Conservation (phyloP, 2,113 vertebrate genomes). For the Morone saxatilis region DNA sequence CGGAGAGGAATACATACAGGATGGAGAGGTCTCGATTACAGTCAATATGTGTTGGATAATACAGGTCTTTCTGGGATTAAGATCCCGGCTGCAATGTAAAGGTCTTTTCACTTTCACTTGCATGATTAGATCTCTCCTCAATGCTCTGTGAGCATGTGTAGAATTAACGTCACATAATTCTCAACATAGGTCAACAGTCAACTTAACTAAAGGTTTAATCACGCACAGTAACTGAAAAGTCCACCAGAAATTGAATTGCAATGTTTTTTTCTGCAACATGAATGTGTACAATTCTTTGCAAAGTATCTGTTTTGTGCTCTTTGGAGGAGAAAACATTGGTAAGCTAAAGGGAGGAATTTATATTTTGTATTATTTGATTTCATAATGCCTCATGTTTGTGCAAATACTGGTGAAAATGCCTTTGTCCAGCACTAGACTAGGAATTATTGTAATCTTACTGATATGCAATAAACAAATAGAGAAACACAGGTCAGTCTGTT, state of each 20-base stretch:
- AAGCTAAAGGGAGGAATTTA: neutral
- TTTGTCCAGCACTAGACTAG: neutral
- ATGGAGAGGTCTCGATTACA: too few species aligned
- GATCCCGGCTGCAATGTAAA: too few species aligned
- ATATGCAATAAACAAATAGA: too few species aligned
- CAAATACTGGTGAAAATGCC: neutral
- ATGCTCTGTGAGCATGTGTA: neutral
- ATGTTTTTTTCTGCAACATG: neutral
- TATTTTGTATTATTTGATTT: neutral
- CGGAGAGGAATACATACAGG: too few species aligned
- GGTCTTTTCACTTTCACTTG: too few species aligned
- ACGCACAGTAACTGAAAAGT: neutral
- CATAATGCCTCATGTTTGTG: neutral
- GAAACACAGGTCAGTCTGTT: too few species aligned
- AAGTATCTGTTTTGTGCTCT: neutral
- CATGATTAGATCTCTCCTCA: neutral
- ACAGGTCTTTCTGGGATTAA: too few species aligned
- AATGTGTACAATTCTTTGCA: neutral
- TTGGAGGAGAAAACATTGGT: too few species aligned
- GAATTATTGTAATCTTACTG: too few species aligned
- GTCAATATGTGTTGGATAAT: too few species aligned
- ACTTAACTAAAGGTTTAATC: neutral
- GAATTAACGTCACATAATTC: too few species aligned
- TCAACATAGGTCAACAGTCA: neutral
- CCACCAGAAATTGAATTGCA: neutral